These are phyloP conservation scores for Teleogryllus oceanicus DNA, from an alignment of 2,888 invertebrate species.

Conservation along the genomic window DNA sequence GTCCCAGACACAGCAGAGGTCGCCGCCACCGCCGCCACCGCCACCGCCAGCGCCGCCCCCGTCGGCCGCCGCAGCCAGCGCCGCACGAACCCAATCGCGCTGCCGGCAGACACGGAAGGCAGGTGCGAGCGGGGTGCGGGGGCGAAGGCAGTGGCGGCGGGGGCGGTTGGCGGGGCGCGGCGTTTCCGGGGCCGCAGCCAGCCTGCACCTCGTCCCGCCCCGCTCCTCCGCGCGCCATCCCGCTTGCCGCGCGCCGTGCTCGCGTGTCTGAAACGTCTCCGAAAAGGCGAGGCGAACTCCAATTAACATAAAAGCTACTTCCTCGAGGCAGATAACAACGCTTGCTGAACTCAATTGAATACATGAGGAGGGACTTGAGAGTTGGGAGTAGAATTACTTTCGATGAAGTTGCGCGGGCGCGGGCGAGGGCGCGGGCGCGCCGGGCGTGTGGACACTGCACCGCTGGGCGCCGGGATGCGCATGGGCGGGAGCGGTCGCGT, in stretches of 20 bases:
- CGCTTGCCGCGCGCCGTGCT: background rate
- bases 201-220: background rate
- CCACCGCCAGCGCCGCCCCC: no score
- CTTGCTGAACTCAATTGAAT: constrained; percentile 18
- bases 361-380: constrained; percentile 18
- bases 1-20: background rate
- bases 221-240: background rate
- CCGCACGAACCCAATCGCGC: background rate
- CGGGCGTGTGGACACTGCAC: background rate
- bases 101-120: background rate
- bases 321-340: constrained; percentile 18
- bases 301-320: constrained; percentile 18
- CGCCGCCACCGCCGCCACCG: no score
- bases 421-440: background rate
- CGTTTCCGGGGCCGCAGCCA: background rate
- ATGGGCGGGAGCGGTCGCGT: background rate
- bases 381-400: background rate
- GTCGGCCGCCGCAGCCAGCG: background rate
- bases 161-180: background rate
- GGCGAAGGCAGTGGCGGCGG: background rate
- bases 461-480: background rate
- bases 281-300: constrained; percentile 18
- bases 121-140: background rate
- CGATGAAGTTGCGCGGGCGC: background rate
- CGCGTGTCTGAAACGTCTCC: constrained; percentile 18